phyloP scores from a whole-genome alignment of 1,140 invertebrate species.

The Diuraphis noxia region DNA sequence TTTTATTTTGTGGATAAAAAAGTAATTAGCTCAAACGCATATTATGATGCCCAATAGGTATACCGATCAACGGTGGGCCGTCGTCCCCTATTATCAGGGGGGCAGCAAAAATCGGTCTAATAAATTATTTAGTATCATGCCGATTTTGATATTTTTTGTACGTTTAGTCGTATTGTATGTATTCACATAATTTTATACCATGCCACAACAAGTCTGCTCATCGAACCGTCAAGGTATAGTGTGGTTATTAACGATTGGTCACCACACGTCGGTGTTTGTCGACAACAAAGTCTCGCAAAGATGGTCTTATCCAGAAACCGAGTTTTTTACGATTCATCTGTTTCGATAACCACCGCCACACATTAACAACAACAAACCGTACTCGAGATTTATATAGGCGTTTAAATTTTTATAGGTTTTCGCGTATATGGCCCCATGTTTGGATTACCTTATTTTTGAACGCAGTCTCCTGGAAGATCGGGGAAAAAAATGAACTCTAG shows the following conservation, averaged over 20 bases:
- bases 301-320: background rate
- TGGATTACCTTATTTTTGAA: background rate
- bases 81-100: no score
- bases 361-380: background rate
- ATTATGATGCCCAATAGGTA: no score
- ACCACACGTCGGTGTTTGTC: no score
- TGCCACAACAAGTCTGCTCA: background rate
- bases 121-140: no score
- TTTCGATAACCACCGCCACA: background rate
- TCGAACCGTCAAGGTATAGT: background rate
- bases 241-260: background rate
- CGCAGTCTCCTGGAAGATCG: background rate
- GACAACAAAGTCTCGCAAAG: background rate
- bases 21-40: no score
- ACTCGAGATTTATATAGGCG: background rate
- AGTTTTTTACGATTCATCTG: background rate
- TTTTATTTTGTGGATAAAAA: no score
- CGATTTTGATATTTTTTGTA: no score
- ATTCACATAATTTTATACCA: background rate
- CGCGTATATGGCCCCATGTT: background rate
- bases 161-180: background rate
- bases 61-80: no score
- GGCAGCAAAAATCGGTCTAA: no score
- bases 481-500: background rate
- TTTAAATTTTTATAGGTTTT: constrained; percentile 11